Evolutionary conservation across 1,140 invertebrate species (phyloP), one percentile per base, ranked within the genome.

Genomic region (Tetramorium parvispinum): DNA sequence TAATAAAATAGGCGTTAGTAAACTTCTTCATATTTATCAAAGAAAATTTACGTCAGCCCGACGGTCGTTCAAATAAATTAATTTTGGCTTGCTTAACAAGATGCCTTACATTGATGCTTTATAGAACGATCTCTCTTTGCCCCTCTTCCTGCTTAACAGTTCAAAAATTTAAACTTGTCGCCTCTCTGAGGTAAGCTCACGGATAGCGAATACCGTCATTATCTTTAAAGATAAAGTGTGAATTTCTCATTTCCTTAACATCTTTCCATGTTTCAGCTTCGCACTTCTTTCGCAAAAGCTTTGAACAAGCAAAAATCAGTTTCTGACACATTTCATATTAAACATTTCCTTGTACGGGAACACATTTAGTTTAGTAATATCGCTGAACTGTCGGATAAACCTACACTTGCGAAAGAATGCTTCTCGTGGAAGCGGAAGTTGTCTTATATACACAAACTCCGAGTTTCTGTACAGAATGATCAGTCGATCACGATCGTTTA

Each of bases 401-500:
- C 0, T 5, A 40, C 63, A 68, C 6, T 43, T 18, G 32, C 65
- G 7, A 46, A 32, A 57, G 7, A 24, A 73, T 61, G 53, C 27
- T 55, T 10, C 32, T 32, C 37, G 32, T 2, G 6, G 16, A 16
- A 49, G 7, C 32, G 32, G 16, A 68, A 68, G 37, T 49, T 75
- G 11, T 57, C 18, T 59, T 18, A 21, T 65, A n/a, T 10, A 55
- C 21, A 71, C 3, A 13, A 6, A 63, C 3, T 13, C 1, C 18
- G 21, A 55, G 1, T 81, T 70, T 81, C 63, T 70, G 13, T 5
- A 82, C 6, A 57, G 53, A 83, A 73, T 37, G 53, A 49, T 71
- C 66, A 82, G 24, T 73, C 65, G 43, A 79, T 66, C 46, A 8
- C 13, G 65, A 81, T 70, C 65, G 66, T 71, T 82, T 82, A 82